phyloP scores from a whole-genome alignment of 2,797 vertebrate species.

The Smutsia gigantea region DNA sequence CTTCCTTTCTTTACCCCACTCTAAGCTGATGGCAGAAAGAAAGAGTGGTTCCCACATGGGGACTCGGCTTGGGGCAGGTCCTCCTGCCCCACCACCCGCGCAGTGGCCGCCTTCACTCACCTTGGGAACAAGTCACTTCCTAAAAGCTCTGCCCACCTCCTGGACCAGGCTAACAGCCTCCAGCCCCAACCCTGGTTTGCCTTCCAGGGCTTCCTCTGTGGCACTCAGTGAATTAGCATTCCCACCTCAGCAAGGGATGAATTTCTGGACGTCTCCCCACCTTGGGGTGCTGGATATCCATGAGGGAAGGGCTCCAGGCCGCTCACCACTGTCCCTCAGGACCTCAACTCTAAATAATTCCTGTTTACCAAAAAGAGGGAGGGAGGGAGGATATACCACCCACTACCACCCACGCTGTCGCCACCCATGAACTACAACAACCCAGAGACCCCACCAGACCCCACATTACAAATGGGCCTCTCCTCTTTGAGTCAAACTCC shows the following conservation, averaged over 20 bases:
- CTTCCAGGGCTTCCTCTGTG: background rate
- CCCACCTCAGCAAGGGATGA: background rate
- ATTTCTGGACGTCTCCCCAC: background rate
- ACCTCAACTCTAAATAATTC: too few relatives aligned
- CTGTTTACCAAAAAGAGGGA: background rate
- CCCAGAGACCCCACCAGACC: too few relatives aligned
- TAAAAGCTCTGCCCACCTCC: background rate
- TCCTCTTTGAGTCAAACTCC: background rate
- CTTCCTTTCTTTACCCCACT: background rate
- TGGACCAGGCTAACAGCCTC: background rate
- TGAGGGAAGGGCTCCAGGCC: background rate
- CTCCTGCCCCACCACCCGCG: too few relatives aligned
- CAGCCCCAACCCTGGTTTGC: too few relatives aligned
- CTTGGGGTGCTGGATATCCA: accelerated
- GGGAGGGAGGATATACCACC: background rate
- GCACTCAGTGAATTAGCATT: too few relatives aligned
- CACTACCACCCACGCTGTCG: too few relatives aligned
- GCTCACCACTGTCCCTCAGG: background rate
- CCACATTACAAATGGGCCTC: background rate
- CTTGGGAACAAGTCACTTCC: background rate
- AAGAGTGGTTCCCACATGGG: background rate
- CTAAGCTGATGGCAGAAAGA: background rate
- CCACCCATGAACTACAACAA: too few relatives aligned
- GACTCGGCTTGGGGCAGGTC: background rate
- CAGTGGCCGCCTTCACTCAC: background rate